phyloP scores from a whole-genome alignment of 2,888 invertebrate genomes.

The Laspeyria flexula region DNA sequence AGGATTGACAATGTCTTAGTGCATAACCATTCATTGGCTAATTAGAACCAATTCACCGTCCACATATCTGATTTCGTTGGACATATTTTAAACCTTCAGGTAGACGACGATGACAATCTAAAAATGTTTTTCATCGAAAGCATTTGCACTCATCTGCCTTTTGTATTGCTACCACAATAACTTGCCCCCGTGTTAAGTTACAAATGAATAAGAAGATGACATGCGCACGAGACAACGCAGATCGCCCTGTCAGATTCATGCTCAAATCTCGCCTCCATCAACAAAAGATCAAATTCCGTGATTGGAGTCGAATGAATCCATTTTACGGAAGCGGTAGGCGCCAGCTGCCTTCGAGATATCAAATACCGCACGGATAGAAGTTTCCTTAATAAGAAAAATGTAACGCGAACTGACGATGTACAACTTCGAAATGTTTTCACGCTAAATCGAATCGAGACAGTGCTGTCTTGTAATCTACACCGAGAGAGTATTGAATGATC shows the following conservation, averaged over 20 bases:
- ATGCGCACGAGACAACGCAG: conserved; percentile 77
- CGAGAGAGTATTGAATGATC: conserved; percentile 62
- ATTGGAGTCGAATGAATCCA: conserved; percentile 66
- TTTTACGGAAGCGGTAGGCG: conserved; percentile 81
- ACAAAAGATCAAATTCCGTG: conserved; percentile 79
- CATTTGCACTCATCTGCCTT: conserved; percentile 64
- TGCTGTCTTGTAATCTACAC: conserved; percentile 71
- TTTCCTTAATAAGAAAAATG: conserved; percentile 73
- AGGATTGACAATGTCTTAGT: not conserved
- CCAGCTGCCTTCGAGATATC: conserved; percentile 79
- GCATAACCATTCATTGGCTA: not conserved
- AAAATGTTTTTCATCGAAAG: conserved; percentile 50
- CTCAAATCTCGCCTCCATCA: conserved; percentile 76
- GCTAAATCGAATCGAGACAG: conserved; percentile 80
- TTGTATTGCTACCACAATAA: conserved; percentile 76
- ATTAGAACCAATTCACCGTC: conserved; percentile 1
- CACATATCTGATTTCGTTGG: conserved; percentile 14
- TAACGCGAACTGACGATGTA: conserved; percentile 66
- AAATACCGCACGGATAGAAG: conserved; percentile 67
- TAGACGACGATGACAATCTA: conserved; percentile 52
- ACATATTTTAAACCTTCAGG: conserved; percentile 31
- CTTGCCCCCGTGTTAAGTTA: conserved; percentile 65
- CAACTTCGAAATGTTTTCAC: conserved; percentile 73
- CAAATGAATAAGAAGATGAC: conserved; percentile 60
- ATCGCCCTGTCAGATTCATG: conserved; percentile 69